A percentile compares a stretch with the other conserved stretches of the same genome.
Conservation (phyloP, 30 jellyfish, hydroid and myxozoan genomes). For the Catostylus mosaicus region DNA sequence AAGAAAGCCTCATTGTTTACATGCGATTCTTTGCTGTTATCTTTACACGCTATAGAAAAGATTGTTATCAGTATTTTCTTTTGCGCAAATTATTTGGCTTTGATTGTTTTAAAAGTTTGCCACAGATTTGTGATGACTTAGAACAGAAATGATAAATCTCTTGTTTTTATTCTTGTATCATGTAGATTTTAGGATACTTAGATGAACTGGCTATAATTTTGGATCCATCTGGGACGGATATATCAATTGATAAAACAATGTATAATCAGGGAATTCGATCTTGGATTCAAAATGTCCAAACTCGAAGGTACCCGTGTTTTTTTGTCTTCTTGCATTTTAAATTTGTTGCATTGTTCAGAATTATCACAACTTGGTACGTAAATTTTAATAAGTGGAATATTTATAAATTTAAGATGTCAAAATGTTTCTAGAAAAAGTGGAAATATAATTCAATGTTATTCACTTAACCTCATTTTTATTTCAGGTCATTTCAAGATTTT, state of each 20-base stretch:
- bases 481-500: not conserved
- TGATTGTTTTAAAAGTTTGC: not conserved
- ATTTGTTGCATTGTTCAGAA: not conserved
- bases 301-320: conserved; percentile 23
- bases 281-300: conserved; percentile 73
- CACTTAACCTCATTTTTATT: too few species aligned
- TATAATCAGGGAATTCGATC: conserved; percentile 73
- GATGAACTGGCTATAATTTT: conserved; percentile 73
- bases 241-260: conserved; percentile 41
- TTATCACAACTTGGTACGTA: too few species aligned
- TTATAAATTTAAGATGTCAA: too few species aligned
- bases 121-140: not conserved
- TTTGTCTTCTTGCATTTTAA: not conserved
- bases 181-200: conserved; percentile 70
- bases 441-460: too few species aligned
- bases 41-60: too few species aligned
- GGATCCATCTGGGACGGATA: conserved; percentile 82
- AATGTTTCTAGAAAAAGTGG: too few species aligned
- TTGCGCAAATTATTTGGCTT: not conserved
- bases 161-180: too few species aligned
- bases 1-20: too few species aligned
- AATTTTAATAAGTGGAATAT: too few species aligned
- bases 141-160: too few species aligned
- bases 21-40: too few species aligned
- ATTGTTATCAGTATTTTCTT: too few species aligned